These are phyloP conservation scores for Salticus scenicus DNA, from an alignment of 2,888 invertebrate genomes.

Conservation along the genomic window DNA sequence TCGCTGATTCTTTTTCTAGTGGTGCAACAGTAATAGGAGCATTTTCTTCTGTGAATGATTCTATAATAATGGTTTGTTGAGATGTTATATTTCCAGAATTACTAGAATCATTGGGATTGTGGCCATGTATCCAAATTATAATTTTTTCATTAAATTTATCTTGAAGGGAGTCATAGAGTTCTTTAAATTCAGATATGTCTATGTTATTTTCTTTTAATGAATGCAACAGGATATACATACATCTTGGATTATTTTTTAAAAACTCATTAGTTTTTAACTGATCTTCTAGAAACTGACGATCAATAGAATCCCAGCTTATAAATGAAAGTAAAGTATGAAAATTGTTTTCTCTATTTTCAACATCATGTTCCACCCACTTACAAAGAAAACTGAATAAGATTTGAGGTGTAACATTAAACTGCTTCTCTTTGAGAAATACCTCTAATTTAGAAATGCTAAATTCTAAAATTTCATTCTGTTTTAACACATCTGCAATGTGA, in stretches of 20 bases:
- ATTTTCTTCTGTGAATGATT: slow-evolving; percentile 24
- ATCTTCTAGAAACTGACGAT: slow-evolving; percentile 71
- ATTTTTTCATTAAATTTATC: slow-evolving; percentile 17
- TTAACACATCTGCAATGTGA: slow-evolving; percentile 78
- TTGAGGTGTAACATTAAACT: slow-evolving; percentile 75
- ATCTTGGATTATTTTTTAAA: slow-evolving; percentile 79
- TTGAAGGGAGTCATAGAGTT: slow-evolving; percentile 15
- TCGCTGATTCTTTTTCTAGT: slow-evolving; percentile 28
- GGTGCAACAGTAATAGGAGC: slow-evolving; percentile 28
- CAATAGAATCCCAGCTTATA: slow-evolving; percentile 34
- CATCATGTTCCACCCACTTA: slow-evolving; percentile 79
- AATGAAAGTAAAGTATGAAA: slow-evolving; percentile 76
- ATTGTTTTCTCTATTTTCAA: slow-evolving; percentile 78
- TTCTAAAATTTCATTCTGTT: slow-evolving; percentile 79
- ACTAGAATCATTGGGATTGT: slow-evolving; percentile 68
- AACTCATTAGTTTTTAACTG: slow-evolving; percentile 80
- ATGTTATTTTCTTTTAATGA: slow-evolving; percentile 75
- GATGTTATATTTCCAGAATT: slow-evolving; percentile 73
- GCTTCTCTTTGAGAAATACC: slow-evolving; percentile 79
- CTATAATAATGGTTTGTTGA: slow-evolving; percentile 71
- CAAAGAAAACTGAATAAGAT: slow-evolving; percentile 78
- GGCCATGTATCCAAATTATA: no score
- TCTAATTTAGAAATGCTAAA: slow-evolving; percentile 77
- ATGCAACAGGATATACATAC: slow-evolving; percentile 79
- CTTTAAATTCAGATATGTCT: neutral